Base-by-base conservation (phyloP, 2,888 invertebrate genomes). In the Chalcis sispes region DNA sequence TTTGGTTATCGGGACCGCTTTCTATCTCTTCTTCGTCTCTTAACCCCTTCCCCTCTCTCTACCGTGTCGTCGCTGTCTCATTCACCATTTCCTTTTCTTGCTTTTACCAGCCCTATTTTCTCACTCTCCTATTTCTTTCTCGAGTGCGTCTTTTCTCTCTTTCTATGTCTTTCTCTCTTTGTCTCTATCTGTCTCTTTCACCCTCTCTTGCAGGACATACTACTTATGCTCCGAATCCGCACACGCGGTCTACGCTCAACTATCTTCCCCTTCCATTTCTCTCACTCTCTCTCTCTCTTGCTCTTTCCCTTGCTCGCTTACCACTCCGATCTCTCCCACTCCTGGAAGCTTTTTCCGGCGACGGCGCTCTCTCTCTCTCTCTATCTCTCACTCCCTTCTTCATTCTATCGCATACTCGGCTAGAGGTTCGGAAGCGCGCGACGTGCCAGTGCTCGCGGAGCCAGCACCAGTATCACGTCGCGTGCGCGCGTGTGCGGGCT, bases 361-460 rank as follows among this genome's bases (percentile, higher is more conserved):
- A 61, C 64, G 36, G 36, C 5, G 7, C 52, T 52, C 25, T 56
- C 1, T 8, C 46, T 29, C 54, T 52, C 27, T 15, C n/a, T 15
- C 23, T 15, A 25, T 32, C 61, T 13, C 62, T 2, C 13, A 20
- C 18, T 23, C 32, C 46, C 8, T 27, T 29, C 29, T 25, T 32
- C 40, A 48, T 32, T 46, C 29, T 32, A 36, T 15, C n/a, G 25
- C 13, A 13, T 10, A 18, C 2, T 15, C 64, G 13, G 27, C 46
- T 48, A 46, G 42, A n/a, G n/a, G n/a, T n/a, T n/a, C 54, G 42
- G 56, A 29, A 10, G 56, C 66, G 25, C 66, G 27, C 29, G 5
- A 23, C 36, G 23, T 5, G n/a, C 52, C 74, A 73, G 73, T 74
- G 52, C 46, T 67, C 61, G 67, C 67, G 67, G 61, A 74, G 67